phyloP scores from a whole-genome alignment of 2,888 invertebrate genomes.

The Drosophila cognata region DNA sequence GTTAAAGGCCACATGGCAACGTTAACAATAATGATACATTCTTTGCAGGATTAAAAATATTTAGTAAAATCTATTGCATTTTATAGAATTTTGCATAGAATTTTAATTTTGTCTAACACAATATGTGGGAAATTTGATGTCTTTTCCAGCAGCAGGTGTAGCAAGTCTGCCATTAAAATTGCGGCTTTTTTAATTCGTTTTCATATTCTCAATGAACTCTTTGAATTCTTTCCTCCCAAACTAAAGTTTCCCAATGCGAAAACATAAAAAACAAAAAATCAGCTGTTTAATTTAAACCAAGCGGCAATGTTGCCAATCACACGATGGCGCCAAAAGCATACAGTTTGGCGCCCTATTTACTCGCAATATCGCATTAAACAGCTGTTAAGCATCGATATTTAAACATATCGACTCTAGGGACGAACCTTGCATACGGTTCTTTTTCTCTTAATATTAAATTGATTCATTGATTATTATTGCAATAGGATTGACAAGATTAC shows the following conservation, averaged over 20 bases:
- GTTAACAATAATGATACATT: too few species aligned
- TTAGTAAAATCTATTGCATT: too few species aligned
- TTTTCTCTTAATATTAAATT: neutral
- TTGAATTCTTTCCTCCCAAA: neutral
- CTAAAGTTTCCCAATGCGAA: neutral
- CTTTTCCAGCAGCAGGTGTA: too few species aligned
- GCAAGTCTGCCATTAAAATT: neutral
- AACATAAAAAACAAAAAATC: neutral
- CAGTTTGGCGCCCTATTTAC: neutral
- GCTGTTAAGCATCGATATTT: slow-evolving; percentile 20
- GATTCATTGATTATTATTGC: neutral
- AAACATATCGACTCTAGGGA: neutral
- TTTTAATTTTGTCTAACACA: too few species aligned
- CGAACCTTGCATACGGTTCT: neutral
- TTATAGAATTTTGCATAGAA: too few species aligned
- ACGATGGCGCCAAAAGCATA: neutral
- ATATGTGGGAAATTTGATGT: too few species aligned
- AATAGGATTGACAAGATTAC: neutral
- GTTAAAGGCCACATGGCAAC: too few species aligned
- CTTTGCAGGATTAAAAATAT: too few species aligned
- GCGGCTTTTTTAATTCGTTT: neutral
- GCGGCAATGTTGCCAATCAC: neutral
- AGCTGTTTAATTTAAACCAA: neutral
- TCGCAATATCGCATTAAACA: neutral
- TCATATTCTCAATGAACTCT: neutral